phyloP scores from a whole-genome alignment of 2,888 invertebrate genomes.

The Hyposoter didymator region DNA sequence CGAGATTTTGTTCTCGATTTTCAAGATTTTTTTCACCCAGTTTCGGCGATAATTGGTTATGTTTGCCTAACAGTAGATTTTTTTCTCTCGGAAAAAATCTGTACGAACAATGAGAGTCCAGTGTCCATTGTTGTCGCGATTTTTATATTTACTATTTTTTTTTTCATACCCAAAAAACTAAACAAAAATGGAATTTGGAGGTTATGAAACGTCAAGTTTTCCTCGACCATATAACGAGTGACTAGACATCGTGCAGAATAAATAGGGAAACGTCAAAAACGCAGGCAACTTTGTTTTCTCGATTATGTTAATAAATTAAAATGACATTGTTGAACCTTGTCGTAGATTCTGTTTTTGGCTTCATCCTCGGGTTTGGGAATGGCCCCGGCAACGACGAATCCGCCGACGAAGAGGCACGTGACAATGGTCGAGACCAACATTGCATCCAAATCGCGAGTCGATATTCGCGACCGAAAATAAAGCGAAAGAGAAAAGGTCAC shows the following conservation, averaged over 20 bases:
- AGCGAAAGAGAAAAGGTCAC: constrained; percentile 4
- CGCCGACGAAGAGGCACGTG: constrained; percentile 53
- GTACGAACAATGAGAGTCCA: not conserved
- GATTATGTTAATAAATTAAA: not conserved
- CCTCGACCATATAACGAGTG: not conserved
- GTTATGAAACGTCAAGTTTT: constrained; percentile 27
- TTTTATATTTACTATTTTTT: not conserved
- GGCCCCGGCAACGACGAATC: constrained; percentile 82
- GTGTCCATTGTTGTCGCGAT: not conserved
- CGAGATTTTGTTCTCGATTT: too few relatives aligned
- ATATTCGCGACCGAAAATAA: not conserved
- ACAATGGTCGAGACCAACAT: constrained; percentile 53
- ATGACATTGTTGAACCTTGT: constrained; percentile 80
- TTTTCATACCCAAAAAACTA: not conserved
- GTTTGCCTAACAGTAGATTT: not conserved
- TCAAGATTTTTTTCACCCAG: too few relatives aligned
- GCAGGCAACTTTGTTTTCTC: not conserved
- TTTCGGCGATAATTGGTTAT: not conserved
- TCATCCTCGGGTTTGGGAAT: constrained; percentile 91
- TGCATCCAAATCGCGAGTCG: not conserved
- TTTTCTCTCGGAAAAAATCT: not conserved
- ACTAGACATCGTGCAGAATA: not conserved
- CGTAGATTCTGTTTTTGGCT: constrained; percentile 86
- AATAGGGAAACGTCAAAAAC: not conserved
- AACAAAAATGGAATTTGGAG: constrained; percentile 6